Conservation (phyloP, 2,888 invertebrate species). For the Oconnorella tubifera region DNA sequence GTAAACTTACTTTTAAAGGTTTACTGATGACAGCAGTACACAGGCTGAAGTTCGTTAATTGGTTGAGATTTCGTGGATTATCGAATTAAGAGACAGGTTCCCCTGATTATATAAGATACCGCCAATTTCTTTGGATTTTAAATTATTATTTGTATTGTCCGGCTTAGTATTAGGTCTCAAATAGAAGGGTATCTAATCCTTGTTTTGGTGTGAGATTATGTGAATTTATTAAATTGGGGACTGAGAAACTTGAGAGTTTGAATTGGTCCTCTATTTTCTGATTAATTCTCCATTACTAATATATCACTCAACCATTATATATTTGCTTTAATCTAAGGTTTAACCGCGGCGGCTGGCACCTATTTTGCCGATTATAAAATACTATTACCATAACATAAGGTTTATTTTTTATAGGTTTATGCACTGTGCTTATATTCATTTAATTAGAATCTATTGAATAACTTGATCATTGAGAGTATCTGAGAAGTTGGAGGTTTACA, state of each 20-base stretch:
- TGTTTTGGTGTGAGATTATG: slow-evolving; percentile 34
- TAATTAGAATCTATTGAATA: too few species aligned
- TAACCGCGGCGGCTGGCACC: slow-evolving; percentile 46
- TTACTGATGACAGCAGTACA: slow-evolving; percentile 41
- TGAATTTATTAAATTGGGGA: neutral
- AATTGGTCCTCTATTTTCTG: slow-evolving; percentile 4
- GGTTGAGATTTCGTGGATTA: slow-evolving; percentile 31
- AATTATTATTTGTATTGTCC: slow-evolving; percentile 36
- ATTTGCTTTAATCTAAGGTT: slow-evolving; percentile 33
- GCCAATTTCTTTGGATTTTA: slow-evolving; percentile 43
- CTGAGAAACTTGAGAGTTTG: neutral
- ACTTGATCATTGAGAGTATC: too few species aligned
- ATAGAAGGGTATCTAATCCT: slow-evolving; percentile 45
- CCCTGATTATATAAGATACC: slow-evolving; percentile 39
- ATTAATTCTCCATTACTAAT: slow-evolving; percentile 9
- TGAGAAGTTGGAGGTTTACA: too few species aligned
- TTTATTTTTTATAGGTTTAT: too few species aligned
- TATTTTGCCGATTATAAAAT: slow-evolving; percentile 26
- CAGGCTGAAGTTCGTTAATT: slow-evolving; percentile 34
- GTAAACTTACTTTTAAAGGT: slow-evolving; percentile 26
- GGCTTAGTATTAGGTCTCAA: slow-evolving; percentile 27
- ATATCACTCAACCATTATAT: slow-evolving; percentile 11
- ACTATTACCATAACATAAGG: too few species aligned
- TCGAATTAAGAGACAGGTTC: slow-evolving; percentile 42
- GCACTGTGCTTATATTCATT: too few species aligned